These are phyloP conservation scores for Drosophila funebris DNA, from an alignment of 1,140 invertebrate genomes.

Conservation along the genomic window DNA sequence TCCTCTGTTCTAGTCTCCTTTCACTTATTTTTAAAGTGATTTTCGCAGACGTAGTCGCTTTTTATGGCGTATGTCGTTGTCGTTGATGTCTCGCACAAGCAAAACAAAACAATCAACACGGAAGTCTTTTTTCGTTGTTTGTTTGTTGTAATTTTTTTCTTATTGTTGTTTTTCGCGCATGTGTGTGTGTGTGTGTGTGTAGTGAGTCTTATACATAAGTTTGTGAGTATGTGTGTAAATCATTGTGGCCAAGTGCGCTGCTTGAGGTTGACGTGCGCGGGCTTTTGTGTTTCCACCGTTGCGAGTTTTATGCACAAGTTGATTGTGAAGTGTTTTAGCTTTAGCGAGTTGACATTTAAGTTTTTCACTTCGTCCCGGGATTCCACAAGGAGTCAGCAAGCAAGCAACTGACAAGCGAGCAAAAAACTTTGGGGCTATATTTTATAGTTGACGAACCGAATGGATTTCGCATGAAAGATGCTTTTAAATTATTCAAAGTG, in stretches of 20 bases:
- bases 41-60: constrained; percentile 73
- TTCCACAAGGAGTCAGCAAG: constrained; percentile 22
- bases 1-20: constrained; percentile 42
- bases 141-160: constrained; percentile 43
- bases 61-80: constrained; percentile 70
- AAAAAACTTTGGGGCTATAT: constrained; percentile 22
- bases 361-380: constrained; percentile 46
- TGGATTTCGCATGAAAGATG: background rate
- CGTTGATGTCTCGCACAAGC: constrained; percentile 53
- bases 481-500: background rate
- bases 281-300: constrained; percentile 63
- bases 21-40: constrained; percentile 77
- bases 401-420: constrained; percentile 14
- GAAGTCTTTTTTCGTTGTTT: constrained; percentile 70
- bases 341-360: constrained; percentile 77
- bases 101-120: constrained; percentile 79
- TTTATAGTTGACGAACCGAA: constrained; percentile 16
- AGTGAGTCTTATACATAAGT: constrained; percentile 12
- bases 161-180: constrained; percentile 45
- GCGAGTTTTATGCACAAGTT: constrained; percentile 68
- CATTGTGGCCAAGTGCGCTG: constrained; percentile 77
- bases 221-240: constrained; percentile 49
- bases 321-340: constrained; percentile 71
- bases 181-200: constrained; percentile 10
- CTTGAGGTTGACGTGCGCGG: constrained; percentile 72